phyloP scores from a whole-genome alignment of 2,888 invertebrate genomes.

The Laspeyria flexula region DNA sequence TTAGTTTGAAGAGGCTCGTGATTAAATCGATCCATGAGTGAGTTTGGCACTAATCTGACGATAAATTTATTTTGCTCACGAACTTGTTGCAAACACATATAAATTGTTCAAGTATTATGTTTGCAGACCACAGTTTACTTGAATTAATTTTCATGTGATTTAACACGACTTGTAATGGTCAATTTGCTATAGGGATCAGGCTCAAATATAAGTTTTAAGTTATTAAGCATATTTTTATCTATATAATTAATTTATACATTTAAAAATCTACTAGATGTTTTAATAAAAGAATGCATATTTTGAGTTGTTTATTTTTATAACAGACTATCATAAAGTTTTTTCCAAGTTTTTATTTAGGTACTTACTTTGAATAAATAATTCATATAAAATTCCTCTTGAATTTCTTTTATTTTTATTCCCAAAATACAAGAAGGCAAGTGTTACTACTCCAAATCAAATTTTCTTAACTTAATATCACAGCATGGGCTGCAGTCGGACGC shows the following conservation, averaged over 20 bases:
- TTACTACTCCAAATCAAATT: slow-evolving; percentile 19
- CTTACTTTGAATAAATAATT: too few species aligned
- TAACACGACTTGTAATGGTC: neutral
- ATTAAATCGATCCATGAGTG: slow-evolving; percentile 60
- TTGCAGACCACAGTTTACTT: slow-evolving; percentile 13
- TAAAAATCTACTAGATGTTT: too few species aligned
- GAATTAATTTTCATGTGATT: slow-evolving; percentile 15
- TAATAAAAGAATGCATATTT: too few species aligned
- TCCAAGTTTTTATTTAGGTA: too few species aligned
- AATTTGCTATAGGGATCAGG: too few species aligned
- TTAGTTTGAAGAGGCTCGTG: slow-evolving; percentile 62
- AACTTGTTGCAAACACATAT: slow-evolving; percentile 36
- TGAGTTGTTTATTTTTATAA: too few species aligned
- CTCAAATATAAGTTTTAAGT: too few species aligned
- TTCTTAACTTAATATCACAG: slow-evolving; percentile 34
- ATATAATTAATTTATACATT: too few species aligned
- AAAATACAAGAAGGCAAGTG: slow-evolving; percentile 1
- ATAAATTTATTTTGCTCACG: slow-evolving; percentile 47
- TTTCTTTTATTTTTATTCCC: neutral
- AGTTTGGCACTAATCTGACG: slow-evolving; percentile 54
- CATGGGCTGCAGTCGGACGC: slow-evolving; percentile 33
- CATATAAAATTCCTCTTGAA: too few species aligned
- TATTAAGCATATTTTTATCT: too few species aligned
- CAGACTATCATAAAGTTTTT: too few species aligned
- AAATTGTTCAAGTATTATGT: slow-evolving; percentile 19